These are phyloP conservation scores for Patagioenas fasciata DNA, from an alignment of 2,113 vertebrate genomes.

Conservation along the genomic window DNA sequence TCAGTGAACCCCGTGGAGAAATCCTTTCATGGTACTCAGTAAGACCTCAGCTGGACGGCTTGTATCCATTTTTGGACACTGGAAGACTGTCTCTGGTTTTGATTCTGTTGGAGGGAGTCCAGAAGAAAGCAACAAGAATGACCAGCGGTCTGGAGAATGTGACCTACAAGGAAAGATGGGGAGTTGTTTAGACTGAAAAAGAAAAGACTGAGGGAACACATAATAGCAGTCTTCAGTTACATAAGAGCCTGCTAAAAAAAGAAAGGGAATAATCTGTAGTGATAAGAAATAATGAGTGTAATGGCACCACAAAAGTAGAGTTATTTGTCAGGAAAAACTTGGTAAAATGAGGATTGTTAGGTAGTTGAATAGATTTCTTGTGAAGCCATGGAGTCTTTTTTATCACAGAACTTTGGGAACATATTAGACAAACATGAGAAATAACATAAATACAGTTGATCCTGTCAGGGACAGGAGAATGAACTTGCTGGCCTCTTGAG, in stretches of 20 bases:
- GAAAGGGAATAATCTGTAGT: not conserved
- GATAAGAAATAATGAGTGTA: slow-evolving; percentile 37
- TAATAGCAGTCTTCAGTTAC: not conserved
- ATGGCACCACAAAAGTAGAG: not conserved
- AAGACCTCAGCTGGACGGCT: not conserved
- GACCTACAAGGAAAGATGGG: slow-evolving; percentile 20
- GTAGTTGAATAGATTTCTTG: not conserved
- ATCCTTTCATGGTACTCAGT: not conserved
- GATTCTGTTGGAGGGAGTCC: slow-evolving; percentile 21
- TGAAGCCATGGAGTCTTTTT: slow-evolving; percentile 7
- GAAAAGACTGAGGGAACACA: not conserved
- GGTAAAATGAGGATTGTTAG: not conserved
- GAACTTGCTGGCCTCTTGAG: not conserved
- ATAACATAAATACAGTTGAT: slow-evolving; percentile 41
- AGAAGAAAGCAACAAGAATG: slow-evolving; percentile 22
- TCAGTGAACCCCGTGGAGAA: slow-evolving; percentile 30
- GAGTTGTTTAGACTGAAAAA: slow-evolving; percentile 54
- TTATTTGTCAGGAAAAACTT: not conserved
- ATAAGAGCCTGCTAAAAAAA: not conserved
- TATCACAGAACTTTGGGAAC: slow-evolving; percentile 20
- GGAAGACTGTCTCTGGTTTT: not conserved
- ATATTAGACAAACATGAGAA: slow-evolving; percentile 31
- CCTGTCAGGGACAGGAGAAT: not conserved
- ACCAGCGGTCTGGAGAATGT: slow-evolving; percentile 30
- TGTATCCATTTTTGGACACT: slow-evolving; percentile 47